Evolutionary conservation across 2,888 invertebrate genomes (phyloP), one percentile per base, ranked within the genome.

Genomic region (Drosophila demipolita): DNA sequence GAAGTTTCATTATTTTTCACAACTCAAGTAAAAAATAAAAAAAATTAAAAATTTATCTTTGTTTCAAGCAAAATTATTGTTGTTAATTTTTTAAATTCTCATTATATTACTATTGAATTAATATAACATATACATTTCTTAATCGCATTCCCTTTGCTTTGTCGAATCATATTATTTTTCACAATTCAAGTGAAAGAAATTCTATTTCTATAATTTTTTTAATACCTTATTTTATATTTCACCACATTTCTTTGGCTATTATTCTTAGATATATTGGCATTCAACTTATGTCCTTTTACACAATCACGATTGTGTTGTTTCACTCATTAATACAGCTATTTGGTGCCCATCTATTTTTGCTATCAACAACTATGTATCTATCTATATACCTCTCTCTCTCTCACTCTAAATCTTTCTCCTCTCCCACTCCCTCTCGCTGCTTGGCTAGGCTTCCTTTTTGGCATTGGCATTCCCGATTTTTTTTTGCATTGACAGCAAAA

Each of bases 401-500:
- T 6, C 29, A 2, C 29, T 29, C 23, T n/a, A 11, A n/a, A 12
- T 7, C 11, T 4, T 23, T 45, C 8, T 23, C 8, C 36, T 23
- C 33, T 1, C 32, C 26, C 35, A 17, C 63, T 29, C 20, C 1
- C 23, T 17, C 49, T 0, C 2, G 11, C 15, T 36, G 5, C 23
- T 53, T 32, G n/a, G 17, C 49, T 36, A 29, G 20, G 23, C 42
- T 60, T 9, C n/a, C 20, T 60, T 38, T 11, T 63, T 67, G 65
- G 66, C 73, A 72, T 72, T 62, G 78, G 68, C 68, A 82, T 73
- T 78, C 60, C 73, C 73, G 70, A 73, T 87, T 78, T 85, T 84
- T 84, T 85, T 90, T 82, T 78, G 85, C 85, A 90, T 86, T 85
- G 85, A 90, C 85, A 85, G 90, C 85, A 85, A 82, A 89, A 86